These are phyloP conservation scores for Myathropa florea DNA, from an alignment of 2,888 invertebrate genomes.

Conservation along the genomic window DNA sequence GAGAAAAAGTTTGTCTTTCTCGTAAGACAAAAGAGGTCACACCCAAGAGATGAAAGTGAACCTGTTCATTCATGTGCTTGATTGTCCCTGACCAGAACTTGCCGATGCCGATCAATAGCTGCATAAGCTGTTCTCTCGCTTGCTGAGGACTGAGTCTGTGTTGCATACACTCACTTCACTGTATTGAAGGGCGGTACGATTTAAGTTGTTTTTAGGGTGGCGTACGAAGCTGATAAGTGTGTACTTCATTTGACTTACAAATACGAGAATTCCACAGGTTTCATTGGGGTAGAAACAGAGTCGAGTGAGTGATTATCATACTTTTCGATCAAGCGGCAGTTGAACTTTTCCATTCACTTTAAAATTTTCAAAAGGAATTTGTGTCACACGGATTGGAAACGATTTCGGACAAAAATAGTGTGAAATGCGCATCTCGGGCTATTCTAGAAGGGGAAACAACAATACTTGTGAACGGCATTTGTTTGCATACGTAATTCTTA, in stretches of 20 bases:
- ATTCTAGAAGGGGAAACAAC: not conserved
- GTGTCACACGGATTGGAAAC: not conserved
- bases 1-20: not conserved
- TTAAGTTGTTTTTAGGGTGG: too few species aligned
- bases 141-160: not conserved
- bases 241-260: constrained; percentile 46
- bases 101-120: not conserved
- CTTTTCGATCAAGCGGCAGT: not conserved
- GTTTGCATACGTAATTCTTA: not conserved
- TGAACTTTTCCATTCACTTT: not conserved
- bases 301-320: constrained; percentile 10
- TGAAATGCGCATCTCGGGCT: not conserved
- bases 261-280: constrained; percentile 3
- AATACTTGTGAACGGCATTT: not conserved
- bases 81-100: not conserved
- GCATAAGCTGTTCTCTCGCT: not conserved
- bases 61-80: not conserved
- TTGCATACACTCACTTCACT: not conserved
- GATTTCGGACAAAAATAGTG: not conserved
- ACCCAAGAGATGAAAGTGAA: not conserved
- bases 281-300: constrained; percentile 5
- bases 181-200: not conserved
- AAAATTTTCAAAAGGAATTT: not conserved
- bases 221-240: not conserved
- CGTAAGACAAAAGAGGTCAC: not conserved